A percentile compares a stretch with the other conserved stretches of the same genome.
Conservation (phyloP, 2,113 vertebrate genomes). For the Phyllostomus hastatus region DNA sequence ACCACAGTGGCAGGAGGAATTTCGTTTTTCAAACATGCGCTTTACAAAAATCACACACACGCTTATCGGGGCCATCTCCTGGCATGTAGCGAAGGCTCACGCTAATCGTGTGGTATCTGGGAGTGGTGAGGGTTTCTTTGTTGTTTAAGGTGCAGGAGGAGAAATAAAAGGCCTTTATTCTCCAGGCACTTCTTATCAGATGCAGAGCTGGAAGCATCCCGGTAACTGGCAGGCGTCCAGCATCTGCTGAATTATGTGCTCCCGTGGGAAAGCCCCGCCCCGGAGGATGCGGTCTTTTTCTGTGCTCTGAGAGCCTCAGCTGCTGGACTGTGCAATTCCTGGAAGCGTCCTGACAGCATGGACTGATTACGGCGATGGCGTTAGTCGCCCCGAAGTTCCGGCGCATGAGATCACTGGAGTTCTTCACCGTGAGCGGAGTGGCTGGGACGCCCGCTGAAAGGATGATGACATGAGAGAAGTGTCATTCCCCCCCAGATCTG, state of each 20-base stretch:
- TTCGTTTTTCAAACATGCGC: background rate
- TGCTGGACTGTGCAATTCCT: slow-evolving; percentile 29
- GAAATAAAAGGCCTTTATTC: slow-evolving; percentile 4
- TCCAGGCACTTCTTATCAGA: slow-evolving; percentile 43
- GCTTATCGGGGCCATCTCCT: background rate
- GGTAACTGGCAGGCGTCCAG: background rate
- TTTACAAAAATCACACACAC: background rate
- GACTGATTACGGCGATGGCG: slow-evolving; percentile 30
- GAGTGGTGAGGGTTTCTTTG: background rate
- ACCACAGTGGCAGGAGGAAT: background rate
- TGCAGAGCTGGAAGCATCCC: slow-evolving; percentile 32
- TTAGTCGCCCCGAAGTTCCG: background rate
- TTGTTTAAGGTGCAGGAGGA: background rate
- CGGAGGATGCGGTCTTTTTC: slow-evolving; percentile 18
- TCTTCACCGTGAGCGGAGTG: slow-evolving; percentile 11
- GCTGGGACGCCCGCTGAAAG: slow-evolving; percentile 24
- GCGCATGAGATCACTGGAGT: background rate
- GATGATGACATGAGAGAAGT: background rate
- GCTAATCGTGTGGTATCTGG: background rate
- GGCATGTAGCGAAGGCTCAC: background rate
- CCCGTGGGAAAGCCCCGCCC: background rate
- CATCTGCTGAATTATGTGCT: background rate
- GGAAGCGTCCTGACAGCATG: slow-evolving; percentile 48
- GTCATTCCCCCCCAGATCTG: background rate
- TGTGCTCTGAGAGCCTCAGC: slow-evolving; percentile 34